Evolutionary conservation across 2,797 vertebrate genomes (phyloP).

Genomic region (Pseudochirops corinnae): DNA sequence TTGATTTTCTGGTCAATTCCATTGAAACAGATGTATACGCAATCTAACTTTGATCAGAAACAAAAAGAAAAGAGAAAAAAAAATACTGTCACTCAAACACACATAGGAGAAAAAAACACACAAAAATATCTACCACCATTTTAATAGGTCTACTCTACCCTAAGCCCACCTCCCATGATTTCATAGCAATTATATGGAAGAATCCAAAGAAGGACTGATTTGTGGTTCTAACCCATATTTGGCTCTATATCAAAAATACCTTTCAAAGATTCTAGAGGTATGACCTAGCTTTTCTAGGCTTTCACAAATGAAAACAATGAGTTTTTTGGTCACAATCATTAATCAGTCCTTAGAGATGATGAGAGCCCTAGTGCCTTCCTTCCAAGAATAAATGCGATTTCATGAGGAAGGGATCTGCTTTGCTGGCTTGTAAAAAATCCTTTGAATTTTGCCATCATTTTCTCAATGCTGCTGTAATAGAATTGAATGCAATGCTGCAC

Average conservation of each 20-base stretch:
- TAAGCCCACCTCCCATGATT: not conserved
- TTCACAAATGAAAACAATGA: not conserved
- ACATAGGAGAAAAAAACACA: not conserved
- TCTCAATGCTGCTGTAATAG: conserved; percentile 65
- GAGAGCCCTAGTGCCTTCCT: not conserved
- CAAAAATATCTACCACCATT: fast-evolving
- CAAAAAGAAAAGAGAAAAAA: not conserved
- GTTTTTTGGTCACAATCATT: not conserved
- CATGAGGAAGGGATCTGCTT: conserved; percentile 3
- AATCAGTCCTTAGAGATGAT: conserved; percentile 54
- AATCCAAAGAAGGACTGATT: conserved; percentile 1
- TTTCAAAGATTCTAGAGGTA: not conserved
- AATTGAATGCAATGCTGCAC: conserved; percentile 29
- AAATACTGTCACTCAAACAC: not conserved
- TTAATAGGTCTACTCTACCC: not conserved
- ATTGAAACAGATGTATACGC: too few species aligned
- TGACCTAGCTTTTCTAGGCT: not conserved
- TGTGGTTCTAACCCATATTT: not conserved
- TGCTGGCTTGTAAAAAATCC: conserved; percentile 60
- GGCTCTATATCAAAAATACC: not conserved
- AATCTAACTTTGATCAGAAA: not conserved
- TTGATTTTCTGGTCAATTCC: not conserved
- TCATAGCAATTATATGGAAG: not conserved
- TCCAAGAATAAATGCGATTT: conserved; percentile 34
- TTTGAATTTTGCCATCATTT: conserved; percentile 62